phyloP scores from a whole-genome alignment of 2,113 vertebrate genomes.

The Melanotaenia duboulayi region DNA sequence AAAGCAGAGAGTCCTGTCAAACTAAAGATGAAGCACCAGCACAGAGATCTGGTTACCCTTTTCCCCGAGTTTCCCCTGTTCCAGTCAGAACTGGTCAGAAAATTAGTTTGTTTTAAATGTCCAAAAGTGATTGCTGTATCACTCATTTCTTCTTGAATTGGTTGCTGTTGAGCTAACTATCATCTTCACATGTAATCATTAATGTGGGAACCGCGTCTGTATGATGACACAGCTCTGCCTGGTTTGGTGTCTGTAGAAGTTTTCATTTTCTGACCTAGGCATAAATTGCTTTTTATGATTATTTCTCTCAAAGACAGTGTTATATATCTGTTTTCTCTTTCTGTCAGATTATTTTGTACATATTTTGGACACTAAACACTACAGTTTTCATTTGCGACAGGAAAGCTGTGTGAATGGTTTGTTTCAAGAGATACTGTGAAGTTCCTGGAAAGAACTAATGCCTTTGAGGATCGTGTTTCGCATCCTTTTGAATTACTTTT shows the following conservation, averaged over 20 bases:
- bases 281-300: too few relatives aligned
- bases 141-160: not conserved
- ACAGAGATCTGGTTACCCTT: conserved; percentile 20
- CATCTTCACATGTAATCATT: not conserved
- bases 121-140: not conserved
- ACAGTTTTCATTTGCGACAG: too few relatives aligned
- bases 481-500: too few relatives aligned
- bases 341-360: too few relatives aligned
- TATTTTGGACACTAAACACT: too few relatives aligned
- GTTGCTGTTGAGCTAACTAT: not conserved
- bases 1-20: conserved; percentile 56
- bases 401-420: too few relatives aligned
- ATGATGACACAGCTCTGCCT: too few relatives aligned
- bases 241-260: not conserved
- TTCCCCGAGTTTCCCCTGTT: conserved; percentile 2
- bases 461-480: too few relatives aligned
- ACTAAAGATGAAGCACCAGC: conserved; percentile 54
- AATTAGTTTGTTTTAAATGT: conserved; percentile 1
- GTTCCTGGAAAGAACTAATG: too few relatives aligned
- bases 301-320: too few relatives aligned
- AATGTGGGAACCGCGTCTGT: not conserved
- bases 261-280: not conserved
- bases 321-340: too few relatives aligned
- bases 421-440: too few relatives aligned
- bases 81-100: not conserved